Percentiles rank a stretch among this genome's conserved stretches.
phyloP scores from a whole-genome alignment of 2,113 vertebrate species.

The Vulpes lagopus region DNA sequence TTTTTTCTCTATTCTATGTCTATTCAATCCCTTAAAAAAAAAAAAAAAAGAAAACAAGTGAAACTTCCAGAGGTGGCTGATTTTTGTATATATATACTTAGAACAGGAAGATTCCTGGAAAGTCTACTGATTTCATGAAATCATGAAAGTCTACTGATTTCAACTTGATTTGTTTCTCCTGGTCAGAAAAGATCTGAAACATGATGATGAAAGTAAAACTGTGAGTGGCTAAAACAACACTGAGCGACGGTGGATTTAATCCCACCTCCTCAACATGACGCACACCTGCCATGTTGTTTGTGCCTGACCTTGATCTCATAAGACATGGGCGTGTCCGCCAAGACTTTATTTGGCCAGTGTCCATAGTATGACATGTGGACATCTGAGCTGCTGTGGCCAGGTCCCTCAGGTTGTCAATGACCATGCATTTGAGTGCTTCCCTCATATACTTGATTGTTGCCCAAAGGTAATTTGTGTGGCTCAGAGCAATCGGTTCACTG shows the following conservation, averaged over 20 bases:
- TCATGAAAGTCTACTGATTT: not conserved
- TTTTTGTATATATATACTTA: not conserved
- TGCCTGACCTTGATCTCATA: not conserved
- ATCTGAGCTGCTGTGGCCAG: not conserved
- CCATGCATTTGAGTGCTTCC: not conserved
- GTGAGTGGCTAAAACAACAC: not conserved
- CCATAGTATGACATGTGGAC: not conserved
- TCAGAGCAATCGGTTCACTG: not conserved
- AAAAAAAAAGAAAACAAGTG: not conserved
- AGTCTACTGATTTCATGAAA: no score
- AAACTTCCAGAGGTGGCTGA: not conserved
- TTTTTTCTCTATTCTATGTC: not conserved
- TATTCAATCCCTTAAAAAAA: not conserved
- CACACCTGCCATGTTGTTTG: not conserved
- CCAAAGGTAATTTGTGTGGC: not conserved
- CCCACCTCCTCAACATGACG: fast-evolving
- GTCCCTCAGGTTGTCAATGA: not conserved
- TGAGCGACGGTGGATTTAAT: not conserved
- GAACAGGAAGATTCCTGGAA: not conserved
- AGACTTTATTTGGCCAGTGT: not conserved
- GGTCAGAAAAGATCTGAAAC: not conserved
- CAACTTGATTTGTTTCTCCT: not conserved
- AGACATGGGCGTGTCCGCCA: not conserved
- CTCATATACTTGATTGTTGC: not conserved
- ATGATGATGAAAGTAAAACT: not conserved